Percentiles rank a stretch among this genome's conserved stretches.
Conservation (phyloP, 2,888 invertebrate species). For the Mythimna lalbum region DNA sequence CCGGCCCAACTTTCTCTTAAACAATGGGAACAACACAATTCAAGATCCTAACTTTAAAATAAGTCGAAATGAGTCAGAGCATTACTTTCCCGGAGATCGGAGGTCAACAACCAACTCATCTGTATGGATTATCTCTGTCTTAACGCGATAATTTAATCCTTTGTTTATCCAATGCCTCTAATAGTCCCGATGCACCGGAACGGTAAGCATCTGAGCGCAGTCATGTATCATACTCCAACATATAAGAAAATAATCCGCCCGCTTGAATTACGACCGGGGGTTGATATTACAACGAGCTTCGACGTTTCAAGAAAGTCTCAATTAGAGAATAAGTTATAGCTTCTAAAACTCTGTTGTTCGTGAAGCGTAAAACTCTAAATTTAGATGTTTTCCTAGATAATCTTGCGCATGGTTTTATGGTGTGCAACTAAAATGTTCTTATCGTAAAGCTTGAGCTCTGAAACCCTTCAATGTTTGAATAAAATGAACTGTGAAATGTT, state of each 20-base stretch:
- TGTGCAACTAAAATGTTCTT: conserved; percentile 14
- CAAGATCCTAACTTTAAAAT: conserved; percentile 65
- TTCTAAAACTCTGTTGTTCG: conserved; percentile 64
- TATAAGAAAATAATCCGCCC: conserved; percentile 87
- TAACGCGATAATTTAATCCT: conserved; percentile 89
- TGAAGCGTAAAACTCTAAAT: conserved; percentile 54
- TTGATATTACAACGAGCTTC: conserved; percentile 74
- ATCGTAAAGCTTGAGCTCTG: conserved; percentile 17
- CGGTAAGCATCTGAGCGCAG: conserved; percentile 80
- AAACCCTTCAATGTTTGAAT: conserved; percentile 14
- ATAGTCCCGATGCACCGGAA: conserved; percentile 85
- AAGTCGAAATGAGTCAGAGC: conserved; percentile 71
- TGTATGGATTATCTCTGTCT: conserved; percentile 88
- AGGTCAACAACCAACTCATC: conserved; percentile 89
- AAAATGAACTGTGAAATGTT: conserved; percentile 18
- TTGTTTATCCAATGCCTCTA: conserved; percentile 89
- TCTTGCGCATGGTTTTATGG: conserved; percentile 37
- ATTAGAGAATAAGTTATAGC: conserved; percentile 71
- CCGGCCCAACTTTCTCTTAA: conserved; percentile 8
- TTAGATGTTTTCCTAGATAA: conserved; percentile 45
- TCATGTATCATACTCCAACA: conserved; percentile 86
- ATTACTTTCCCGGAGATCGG: conserved; percentile 75
- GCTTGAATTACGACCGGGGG: conserved; percentile 81
- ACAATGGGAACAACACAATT: conserved; percentile 29
- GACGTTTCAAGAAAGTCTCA: conserved; percentile 75